These are phyloP conservation scores for Ochropleura plecta DNA, from an alignment of 2,888 invertebrate species.

Conservation along the genomic window DNA sequence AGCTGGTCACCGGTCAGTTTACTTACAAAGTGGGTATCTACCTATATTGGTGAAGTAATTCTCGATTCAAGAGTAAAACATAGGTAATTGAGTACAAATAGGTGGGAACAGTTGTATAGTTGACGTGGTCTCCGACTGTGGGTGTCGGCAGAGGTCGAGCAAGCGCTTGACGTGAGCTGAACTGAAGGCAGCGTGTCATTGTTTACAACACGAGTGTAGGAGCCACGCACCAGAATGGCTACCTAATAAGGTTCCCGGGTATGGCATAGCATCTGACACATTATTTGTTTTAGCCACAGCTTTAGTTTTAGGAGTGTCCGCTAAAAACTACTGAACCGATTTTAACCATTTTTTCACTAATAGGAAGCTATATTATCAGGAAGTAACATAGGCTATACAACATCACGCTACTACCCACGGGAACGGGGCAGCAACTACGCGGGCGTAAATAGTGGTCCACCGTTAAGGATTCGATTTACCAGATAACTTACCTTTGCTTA, in stretches of 20 bases:
- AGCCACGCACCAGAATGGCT: background rate
- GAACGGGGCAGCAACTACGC: no score
- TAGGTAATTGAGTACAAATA: no score
- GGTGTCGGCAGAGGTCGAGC: background rate
- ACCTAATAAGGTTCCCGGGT: conserved; percentile 1
- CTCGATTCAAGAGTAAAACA: background rate
- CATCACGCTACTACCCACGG: no score
- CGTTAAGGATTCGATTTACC: no score
- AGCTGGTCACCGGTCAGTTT: background rate
- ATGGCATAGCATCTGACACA: background rate
- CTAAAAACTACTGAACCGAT: no score
- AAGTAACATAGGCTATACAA: no score
- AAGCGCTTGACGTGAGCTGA: conserved; percentile 2
- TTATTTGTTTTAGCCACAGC: no score
- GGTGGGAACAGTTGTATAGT: background rate
- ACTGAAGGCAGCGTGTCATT: conserved; percentile 22
- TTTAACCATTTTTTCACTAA: no score
- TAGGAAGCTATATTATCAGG: no score
- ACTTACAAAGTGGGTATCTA: background rate
- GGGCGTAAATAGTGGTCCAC: no score
- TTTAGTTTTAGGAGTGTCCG: no score
- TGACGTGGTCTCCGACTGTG: background rate
- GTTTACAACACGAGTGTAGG: conserved; percentile 18
- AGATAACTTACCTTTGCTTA: no score
- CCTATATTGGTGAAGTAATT: background rate